Evolutionary conservation across 1,140 invertebrate genomes (phyloP), one percentile per base, ranked within the genome.

Genomic region (Drosophila willistoni): DNA sequence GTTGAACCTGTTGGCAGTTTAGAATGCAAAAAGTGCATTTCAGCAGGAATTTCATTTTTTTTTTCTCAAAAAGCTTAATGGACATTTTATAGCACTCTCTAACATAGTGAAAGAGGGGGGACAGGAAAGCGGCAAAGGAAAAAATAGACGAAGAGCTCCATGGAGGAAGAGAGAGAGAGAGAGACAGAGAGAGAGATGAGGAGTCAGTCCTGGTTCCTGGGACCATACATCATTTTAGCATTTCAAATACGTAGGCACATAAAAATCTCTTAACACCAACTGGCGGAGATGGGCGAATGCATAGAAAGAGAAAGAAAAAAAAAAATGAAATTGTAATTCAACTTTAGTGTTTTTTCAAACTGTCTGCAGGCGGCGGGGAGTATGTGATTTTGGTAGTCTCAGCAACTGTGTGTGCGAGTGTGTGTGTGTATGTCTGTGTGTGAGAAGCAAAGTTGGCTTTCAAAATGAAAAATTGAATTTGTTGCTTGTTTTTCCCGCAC

Each of bases 191-290:
- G 36, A 3, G 10, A 39, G 36, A 12, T 4, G 36, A 64, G 39
- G 60, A 67, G 75, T 63, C 19, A 55, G 39, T 67, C 42, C 34
- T 7, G 57, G 66, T 60, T 62, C 44, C 44, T 51, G 7, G 33
- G 60, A 68, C 68, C 60, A 81, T 80, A 68, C 72, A 81, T 80
- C 78, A 81, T 81, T 81, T 71, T 69, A 77, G 68, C 72, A 81
- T 81, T 72, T 81, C 73, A 81, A 81, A 81, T 81, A 69, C 54
- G 78, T 81, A 81, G 79, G 79, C 79, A 81, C 78, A 76, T 81
- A 68, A 72, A 81, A 81, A 81, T 81, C 73, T 81, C 79, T 77
- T 73, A 77, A 55, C 64, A 71, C 73, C 75, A 61, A 77, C 66
- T 56, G 54, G 12, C 25, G 54, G 44, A 51, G 44, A 51, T 51